A percentile compares a stretch with the other conserved stretches of the same genome.
These are phyloP conservation scores for Gorsachius goisagi DNA, from an alignment of 2,113 vertebrate genomes.

Conservation along the genomic window DNA sequence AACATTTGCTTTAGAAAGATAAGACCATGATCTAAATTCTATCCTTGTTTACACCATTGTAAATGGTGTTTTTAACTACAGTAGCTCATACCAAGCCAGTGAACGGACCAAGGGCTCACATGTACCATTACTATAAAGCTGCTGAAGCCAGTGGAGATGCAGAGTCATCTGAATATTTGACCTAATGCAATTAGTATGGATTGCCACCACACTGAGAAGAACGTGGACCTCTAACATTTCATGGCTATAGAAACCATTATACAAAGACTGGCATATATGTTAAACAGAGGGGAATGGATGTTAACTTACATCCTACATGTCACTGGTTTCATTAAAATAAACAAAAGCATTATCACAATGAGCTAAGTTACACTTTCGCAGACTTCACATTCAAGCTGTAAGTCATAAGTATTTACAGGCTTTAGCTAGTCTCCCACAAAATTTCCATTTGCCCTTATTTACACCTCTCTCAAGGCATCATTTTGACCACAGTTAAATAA, in stretches of 20 bases:
- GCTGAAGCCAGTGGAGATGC: not conserved
- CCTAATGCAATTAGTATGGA: not conserved
- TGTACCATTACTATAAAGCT: not conserved
- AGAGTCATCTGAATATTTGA: not conserved
- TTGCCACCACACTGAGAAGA: not conserved
- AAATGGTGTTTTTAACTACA: not conserved
- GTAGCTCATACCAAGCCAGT: not conserved
- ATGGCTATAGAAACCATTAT: not conserved
- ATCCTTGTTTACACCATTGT: not conserved
- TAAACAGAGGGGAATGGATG: not conserved
- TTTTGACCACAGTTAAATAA: slow-evolving; percentile 77
- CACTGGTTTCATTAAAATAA: not conserved
- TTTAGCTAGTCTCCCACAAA: slow-evolving; percentile 30
- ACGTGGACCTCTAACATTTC: not conserved
- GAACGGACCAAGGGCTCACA: not conserved
- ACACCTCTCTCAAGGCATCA: slow-evolving; percentile 72
- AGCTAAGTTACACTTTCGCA: slow-evolving; percentile 2
- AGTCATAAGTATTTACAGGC: slow-evolving; percentile 60
- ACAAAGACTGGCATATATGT: not conserved
- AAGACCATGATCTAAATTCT: not conserved
- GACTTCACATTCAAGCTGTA: slow-evolving; percentile 20
- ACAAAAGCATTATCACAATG: slow-evolving; percentile 38
- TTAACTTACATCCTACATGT: not conserved
- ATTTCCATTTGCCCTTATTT: slow-evolving; percentile 77
- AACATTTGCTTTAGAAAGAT: not conserved